Percentiles rank a stretch among this genome's conserved stretches.
Evolutionary conservation across 2,797 vertebrate genomes (phyloP).

Genomic region (Apogon hyalosoma): DNA sequence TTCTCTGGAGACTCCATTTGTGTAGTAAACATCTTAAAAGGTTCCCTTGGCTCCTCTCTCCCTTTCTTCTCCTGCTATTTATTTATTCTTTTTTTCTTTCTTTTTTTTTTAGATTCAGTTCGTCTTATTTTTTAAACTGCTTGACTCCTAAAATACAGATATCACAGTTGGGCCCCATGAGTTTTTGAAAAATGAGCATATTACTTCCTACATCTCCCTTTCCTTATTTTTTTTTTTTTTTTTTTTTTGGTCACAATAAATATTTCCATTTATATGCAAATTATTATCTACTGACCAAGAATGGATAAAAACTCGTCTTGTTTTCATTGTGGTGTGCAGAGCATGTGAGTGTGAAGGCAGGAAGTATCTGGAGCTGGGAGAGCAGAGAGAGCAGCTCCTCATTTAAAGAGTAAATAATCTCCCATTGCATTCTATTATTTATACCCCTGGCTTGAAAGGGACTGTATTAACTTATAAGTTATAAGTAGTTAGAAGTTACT

Average conservation of each 20-base stretch:
- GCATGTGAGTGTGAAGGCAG: slow-evolving; percentile 65
- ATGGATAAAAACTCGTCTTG: slow-evolving; percentile 85
- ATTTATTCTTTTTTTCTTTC: slow-evolving; percentile 57
- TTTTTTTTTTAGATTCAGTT: slow-evolving; percentile 56
- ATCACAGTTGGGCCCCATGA: slow-evolving; percentile 79
- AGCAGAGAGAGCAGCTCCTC: slow-evolving; percentile 75
- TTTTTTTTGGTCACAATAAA: slow-evolving; percentile 88
- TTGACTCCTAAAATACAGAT: slow-evolving; percentile 85
- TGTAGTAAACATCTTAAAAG: slow-evolving; percentile 84
- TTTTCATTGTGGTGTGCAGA: slow-evolving; percentile 83
- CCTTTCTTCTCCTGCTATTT: slow-evolving; percentile 72
- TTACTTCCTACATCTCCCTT: slow-evolving; percentile 81
- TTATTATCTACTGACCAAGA: slow-evolving; percentile 88
- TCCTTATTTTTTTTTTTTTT: slow-evolving; percentile 59
- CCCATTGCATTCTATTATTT: slow-evolving; percentile 86
- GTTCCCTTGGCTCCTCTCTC: slow-evolving; percentile 73
- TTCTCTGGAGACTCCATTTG: slow-evolving; percentile 77
- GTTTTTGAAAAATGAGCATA: slow-evolving; percentile 85
- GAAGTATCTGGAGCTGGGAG: slow-evolving; percentile 67
- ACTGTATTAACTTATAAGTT: slow-evolving; percentile 89
- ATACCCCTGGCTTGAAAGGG: slow-evolving; percentile 83
- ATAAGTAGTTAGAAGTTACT: slow-evolving; percentile 90
- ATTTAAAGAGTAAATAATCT: slow-evolving; percentile 88
- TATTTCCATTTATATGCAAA: slow-evolving; percentile 91
- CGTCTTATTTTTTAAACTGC: slow-evolving; percentile 82